Conservation (phyloP, 2,797 vertebrate species). For the Octomys mimax region DNA sequence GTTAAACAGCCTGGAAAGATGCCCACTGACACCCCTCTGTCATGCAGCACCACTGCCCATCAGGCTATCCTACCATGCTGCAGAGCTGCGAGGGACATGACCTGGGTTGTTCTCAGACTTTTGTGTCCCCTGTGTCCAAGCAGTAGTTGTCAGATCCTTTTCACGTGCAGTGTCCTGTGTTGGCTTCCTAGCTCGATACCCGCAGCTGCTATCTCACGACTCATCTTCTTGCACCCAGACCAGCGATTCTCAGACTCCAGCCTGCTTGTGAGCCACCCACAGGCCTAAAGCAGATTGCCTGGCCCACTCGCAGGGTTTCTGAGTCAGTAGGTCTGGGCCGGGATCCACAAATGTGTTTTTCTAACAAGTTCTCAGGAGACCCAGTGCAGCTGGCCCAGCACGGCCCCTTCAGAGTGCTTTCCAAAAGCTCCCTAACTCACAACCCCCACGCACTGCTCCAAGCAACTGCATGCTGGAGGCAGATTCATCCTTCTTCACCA, state of each 20-base stretch:
- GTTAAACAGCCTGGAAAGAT: background rate
- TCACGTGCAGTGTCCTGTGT: background rate
- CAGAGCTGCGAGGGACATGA: background rate
- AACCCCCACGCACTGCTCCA: fast-evolving
- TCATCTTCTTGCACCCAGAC: background rate
- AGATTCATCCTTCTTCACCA: background rate
- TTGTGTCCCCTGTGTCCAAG: background rate
- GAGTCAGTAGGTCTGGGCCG: background rate
- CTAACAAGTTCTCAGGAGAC: background rate
- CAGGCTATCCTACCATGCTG: background rate
- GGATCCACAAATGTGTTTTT: background rate
- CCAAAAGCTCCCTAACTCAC: background rate
- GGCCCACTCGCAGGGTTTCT: background rate
- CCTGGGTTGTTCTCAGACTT: background rate
- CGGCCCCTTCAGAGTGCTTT: background rate
- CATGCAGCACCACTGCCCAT: background rate
- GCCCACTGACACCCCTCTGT: background rate
- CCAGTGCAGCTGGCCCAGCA: too few species aligned
- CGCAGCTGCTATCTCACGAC: background rate
- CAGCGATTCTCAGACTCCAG: background rate
- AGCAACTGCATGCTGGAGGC: fast-evolving
- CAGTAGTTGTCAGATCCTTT: background rate
- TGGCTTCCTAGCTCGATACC: background rate
- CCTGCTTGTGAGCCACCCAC: background rate
- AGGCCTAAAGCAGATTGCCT: background rate